phyloP scores from a whole-genome alignment of 1,140 invertebrate genomes.

The Campoletis sonorensis region DNA sequence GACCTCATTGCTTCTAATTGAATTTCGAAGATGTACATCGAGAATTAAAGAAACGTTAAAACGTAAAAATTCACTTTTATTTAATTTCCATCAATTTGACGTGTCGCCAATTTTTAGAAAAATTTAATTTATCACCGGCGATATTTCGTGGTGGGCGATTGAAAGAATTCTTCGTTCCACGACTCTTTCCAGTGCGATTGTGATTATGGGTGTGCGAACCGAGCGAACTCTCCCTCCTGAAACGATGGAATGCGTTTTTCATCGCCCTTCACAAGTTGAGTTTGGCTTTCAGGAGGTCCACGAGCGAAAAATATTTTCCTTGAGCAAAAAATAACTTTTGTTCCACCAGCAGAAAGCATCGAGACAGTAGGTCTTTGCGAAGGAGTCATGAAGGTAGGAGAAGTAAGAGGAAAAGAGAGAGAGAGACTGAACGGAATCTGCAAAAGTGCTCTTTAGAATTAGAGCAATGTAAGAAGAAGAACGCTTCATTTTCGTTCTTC shows the following conservation, averaged over 20 bases:
- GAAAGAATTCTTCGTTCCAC: neutral
- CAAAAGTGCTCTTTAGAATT: constrained; percentile 70
- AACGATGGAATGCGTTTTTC: constrained; percentile 58
- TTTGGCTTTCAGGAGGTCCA: constrained; percentile 16
- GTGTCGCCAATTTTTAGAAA: no score
- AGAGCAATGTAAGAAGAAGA: constrained; percentile 56
- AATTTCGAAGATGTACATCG: neutral
- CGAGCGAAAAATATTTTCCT: constrained; percentile 19
- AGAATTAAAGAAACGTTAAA: no score
- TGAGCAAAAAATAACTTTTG: constrained; percentile 51
- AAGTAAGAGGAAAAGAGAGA: constrained; percentile 44
- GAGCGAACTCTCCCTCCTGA: neutral
- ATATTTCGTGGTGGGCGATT: neutral
- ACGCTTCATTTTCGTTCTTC: constrained; percentile 52
- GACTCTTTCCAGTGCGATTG: neutral
- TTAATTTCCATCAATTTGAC: no score
- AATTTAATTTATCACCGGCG: no score
- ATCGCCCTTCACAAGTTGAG: constrained; percentile 49
- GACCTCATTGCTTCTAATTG: neutral
- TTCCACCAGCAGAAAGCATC: constrained; percentile 51
- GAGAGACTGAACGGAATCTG: constrained; percentile 53
- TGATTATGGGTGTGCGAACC: neutral
- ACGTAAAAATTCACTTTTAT: no score
- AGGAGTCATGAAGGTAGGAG: constrained; percentile 44
- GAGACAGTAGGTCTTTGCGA: constrained; percentile 50